These are phyloP conservation scores for Corydoras sp. DNA, from an alignment of 2,113 vertebrate genomes.

Conservation along the genomic window DNA sequence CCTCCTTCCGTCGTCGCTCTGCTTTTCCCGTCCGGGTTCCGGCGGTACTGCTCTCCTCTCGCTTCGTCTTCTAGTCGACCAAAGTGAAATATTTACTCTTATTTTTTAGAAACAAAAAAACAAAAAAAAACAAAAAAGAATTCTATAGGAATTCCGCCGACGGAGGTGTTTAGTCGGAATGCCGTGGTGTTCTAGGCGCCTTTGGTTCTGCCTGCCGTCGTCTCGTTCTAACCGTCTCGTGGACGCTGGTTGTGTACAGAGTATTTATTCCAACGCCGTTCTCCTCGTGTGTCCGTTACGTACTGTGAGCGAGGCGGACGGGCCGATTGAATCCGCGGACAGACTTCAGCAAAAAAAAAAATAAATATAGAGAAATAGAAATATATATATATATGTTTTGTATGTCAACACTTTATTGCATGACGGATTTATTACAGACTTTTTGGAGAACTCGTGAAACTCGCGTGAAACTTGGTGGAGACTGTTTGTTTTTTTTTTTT, in stretches of 20 bases:
- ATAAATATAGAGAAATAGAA: too few species aligned
- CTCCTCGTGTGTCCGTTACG: slow-evolving; percentile 6
- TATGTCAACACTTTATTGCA: slow-evolving; percentile 28
- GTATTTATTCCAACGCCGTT: slow-evolving; percentile 30
- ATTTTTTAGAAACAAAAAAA: neutral
- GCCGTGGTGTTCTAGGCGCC: neutral
- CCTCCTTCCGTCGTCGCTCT: slow-evolving; percentile 4
- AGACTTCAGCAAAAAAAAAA: slow-evolving; percentile 16
- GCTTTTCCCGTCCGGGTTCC: neutral
- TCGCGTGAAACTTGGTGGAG: slow-evolving; percentile 7
- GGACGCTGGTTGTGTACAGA: slow-evolving; percentile 10
- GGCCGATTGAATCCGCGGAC: neutral
- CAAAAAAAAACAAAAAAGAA: neutral
- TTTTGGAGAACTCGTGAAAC: slow-evolving; percentile 13
- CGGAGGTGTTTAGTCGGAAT: neutral
- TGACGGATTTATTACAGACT: slow-evolving; percentile 27
- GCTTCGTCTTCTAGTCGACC: slow-evolving; percentile 40
- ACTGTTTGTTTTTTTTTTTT: slow-evolving; percentile 36
- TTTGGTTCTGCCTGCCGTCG: slow-evolving; percentile 23
- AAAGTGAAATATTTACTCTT: slow-evolving; percentile 36
- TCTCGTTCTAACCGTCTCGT: slow-evolving; percentile 23
- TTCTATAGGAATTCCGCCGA: too few species aligned
- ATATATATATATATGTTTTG: slow-evolving; percentile 16
- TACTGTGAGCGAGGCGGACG: slow-evolving; percentile 9
- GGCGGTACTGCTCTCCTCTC: slow-evolving; percentile 40